Evolutionary conservation across 1,140 invertebrate species (phyloP).

Genomic region (Ruditapes philippinarum): DNA sequence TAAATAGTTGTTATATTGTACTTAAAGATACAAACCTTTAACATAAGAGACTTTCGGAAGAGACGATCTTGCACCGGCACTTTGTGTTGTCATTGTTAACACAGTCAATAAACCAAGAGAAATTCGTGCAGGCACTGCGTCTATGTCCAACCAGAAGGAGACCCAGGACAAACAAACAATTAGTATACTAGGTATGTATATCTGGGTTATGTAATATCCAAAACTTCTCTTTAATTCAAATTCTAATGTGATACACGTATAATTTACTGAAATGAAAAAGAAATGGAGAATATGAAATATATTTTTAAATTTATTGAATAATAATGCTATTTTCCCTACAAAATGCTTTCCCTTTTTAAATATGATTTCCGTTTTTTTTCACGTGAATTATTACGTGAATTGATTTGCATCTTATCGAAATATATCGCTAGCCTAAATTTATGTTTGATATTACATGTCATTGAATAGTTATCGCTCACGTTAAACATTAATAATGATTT

Average conservation of each 20-base stretch:
- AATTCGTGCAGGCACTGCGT: slow-evolving; percentile 89
- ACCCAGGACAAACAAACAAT: slow-evolving; percentile 97
- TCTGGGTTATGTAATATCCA: slow-evolving; percentile 80
- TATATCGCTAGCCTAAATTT: too few relatives aligned
- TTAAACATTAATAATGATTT: too few relatives aligned
- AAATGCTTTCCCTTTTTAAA: too few relatives aligned
- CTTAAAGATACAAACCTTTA: slow-evolving; percentile 88
- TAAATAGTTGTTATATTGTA: too few relatives aligned
- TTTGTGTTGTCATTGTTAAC: slow-evolving; percentile 86
- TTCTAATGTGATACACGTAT: slow-evolving; percentile 75
- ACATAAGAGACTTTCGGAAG: slow-evolving; percentile 87
- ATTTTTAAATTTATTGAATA: too few relatives aligned
- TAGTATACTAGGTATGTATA: slow-evolving; percentile 79
- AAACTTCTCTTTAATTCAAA: slow-evolving; percentile 74
- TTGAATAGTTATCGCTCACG: too few relatives aligned
- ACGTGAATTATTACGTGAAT: too few relatives aligned
- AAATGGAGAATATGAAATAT: too few relatives aligned
- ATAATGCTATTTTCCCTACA: too few relatives aligned
- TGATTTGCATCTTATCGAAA: too few relatives aligned
- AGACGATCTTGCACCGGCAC: slow-evolving; percentile 75
- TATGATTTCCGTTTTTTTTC: too few relatives aligned
- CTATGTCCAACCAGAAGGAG: slow-evolving; percentile 94
- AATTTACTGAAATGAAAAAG: slow-evolving; percentile 81
- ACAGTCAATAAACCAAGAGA: slow-evolving; percentile 86
- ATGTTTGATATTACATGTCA: too few relatives aligned